These are phyloP conservation scores for Dicyrtoma fusca DNA, from an alignment of 2,888 invertebrate genomes.

Conservation along the genomic window DNA sequence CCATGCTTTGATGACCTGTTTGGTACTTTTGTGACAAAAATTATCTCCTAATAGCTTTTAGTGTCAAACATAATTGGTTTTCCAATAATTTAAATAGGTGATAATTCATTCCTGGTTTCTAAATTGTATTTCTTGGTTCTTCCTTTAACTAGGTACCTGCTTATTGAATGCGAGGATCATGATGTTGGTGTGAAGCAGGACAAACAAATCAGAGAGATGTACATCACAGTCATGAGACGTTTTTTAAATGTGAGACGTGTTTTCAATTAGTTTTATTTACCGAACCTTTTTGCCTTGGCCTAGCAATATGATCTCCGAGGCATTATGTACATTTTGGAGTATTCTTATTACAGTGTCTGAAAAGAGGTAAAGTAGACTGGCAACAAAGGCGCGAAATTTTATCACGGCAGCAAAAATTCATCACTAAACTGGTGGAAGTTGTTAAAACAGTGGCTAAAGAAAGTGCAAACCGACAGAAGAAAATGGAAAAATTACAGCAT, in stretches of 20 bases:
- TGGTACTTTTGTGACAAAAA: too few species aligned
- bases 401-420: slow-evolving; percentile 83
- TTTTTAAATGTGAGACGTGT: slow-evolving; percentile 70
- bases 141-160: slow-evolving; percentile 66
- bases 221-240: slow-evolving; percentile 82
- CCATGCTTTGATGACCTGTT: too few species aligned
- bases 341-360: slow-evolving; percentile 57
- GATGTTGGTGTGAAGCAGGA: slow-evolving; percentile 74
- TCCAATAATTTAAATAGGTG: too few species aligned
- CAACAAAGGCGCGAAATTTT: slow-evolving; percentile 77
- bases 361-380: slow-evolving; percentile 68
- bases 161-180: slow-evolving; percentile 91
- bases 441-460: slow-evolving; percentile 88
- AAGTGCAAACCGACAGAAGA: slow-evolving; percentile 87
- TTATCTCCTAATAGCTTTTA: too few species aligned
- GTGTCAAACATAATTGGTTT: too few species aligned
- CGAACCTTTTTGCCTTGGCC: neutral
- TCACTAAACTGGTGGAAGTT: slow-evolving; percentile 84
- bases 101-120: too few species aligned
- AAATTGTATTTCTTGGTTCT: too few species aligned
- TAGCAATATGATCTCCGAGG: neutral
- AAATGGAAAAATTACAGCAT: slow-evolving; percentile 85
- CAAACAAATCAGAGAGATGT: slow-evolving; percentile 77
- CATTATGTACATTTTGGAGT: neutral
- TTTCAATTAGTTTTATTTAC: neutral